Evolutionary conservation across 2,888 invertebrate genomes (phyloP).

Genomic region (Oscheius sp.): DNA sequence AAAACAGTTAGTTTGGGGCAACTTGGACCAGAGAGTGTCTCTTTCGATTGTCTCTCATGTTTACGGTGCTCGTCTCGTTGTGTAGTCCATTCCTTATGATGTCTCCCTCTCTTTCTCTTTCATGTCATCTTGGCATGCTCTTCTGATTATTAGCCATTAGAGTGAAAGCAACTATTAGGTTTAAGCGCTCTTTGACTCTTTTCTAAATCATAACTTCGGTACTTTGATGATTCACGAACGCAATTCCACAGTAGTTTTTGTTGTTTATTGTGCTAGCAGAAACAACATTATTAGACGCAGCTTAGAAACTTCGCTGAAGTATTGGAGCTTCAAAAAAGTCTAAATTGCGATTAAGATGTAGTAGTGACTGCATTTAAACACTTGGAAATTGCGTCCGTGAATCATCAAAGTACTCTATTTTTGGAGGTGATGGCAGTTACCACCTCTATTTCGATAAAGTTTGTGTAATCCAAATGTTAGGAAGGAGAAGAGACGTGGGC

Average conservation of each 20-base stretch:
- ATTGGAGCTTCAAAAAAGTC: too few relatives aligned
- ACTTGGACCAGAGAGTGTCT: background rate
- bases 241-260: too few relatives aligned
- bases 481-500: background rate
- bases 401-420: too few relatives aligned
- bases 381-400: too few relatives aligned
- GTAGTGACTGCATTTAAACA: too few relatives aligned
- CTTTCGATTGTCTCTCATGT: background rate
- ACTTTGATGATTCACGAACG: too few relatives aligned
- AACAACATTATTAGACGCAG: too few relatives aligned
- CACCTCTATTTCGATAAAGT: background rate
- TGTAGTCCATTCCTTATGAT: background rate
- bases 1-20: slow-evolving; percentile 17
- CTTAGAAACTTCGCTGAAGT: too few relatives aligned
- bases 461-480: background rate
- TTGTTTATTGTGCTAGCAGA: too few relatives aligned
- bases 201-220: background rate
- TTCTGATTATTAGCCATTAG: background rate
- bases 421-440: too few relatives aligned
- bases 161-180: background rate
- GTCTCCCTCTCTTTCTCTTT: slow-evolving; percentile 17
- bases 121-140: background rate
- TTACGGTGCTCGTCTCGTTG: background rate
- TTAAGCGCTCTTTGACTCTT: background rate
- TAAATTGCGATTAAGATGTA: too few relatives aligned